Evolutionary conservation across 2,797 vertebrate species (phyloP).

Genomic region (Microchirus variegatus): DNA sequence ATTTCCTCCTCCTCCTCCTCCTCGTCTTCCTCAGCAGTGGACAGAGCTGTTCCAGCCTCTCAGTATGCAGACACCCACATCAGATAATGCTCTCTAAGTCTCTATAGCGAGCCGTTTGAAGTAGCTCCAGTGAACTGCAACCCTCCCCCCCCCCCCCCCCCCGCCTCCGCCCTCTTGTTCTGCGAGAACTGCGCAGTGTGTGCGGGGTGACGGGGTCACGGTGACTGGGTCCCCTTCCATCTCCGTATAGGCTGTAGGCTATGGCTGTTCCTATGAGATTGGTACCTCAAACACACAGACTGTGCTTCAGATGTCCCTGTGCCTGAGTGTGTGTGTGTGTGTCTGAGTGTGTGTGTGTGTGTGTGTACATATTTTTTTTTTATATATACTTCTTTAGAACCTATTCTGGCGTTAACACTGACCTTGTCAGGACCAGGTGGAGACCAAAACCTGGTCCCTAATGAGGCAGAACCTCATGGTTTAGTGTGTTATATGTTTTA

Average conservation of each 20-base stretch:
- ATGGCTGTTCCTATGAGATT: conserved; percentile 81
- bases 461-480: no score
- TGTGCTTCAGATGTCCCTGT: conserved; percentile 68
- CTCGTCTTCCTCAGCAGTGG: conserved; percentile 41
- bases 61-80: conserved; percentile 67
- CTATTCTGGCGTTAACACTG: no score
- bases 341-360: conserved; percentile 2
- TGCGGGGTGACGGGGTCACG: conserved; percentile 75
- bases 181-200: conserved; percentile 64
- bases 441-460: no score
- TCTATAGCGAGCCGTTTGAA: conserved; percentile 71
- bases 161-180: conserved; percentile 69
- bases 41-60: conserved; percentile 51
- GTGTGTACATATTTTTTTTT: no score
- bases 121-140: conserved; percentile 64
- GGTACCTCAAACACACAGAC: conserved; percentile 75
- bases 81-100: conserved; percentile 77
- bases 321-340: conserved; percentile 57
- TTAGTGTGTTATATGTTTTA: no score
- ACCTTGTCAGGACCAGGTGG: no score
- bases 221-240: conserved; percentile 77
- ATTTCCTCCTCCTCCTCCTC: conserved; percentile 43
- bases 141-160: conserved; percentile 62
- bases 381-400: no score
- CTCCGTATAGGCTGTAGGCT: conserved; percentile 83